A percentile compares a stretch with the other conserved stretches of the same genome.
Evolutionary conservation across 2,888 invertebrate genomes (phyloP).

Genomic region (Gastracanthus pulcherrimus): DNA sequence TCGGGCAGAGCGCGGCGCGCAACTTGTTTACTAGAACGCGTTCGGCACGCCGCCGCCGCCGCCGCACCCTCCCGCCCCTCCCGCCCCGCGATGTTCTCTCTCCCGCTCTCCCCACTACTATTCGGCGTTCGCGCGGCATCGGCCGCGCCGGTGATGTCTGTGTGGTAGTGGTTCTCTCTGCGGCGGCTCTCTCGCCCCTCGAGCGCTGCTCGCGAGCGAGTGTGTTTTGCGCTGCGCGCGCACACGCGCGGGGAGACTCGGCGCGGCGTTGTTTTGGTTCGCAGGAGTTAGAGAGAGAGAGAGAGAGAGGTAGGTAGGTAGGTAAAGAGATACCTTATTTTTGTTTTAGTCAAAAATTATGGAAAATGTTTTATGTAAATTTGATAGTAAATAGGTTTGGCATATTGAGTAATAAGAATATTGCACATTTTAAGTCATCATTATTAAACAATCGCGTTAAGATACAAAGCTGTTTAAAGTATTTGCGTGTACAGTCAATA

Average conservation of each 20-base stretch:
- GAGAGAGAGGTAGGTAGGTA: no score
- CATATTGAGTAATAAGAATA: no score
- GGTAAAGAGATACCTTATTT: no score
- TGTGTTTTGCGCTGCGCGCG: neutral
- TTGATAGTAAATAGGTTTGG: no score
- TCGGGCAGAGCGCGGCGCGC: constrained; percentile 69
- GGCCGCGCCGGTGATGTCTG: neutral
- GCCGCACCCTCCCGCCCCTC: constrained; percentile 62
- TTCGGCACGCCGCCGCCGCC: constrained; percentile 72
- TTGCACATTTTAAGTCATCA: no score
- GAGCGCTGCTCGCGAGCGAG: constrained; percentile 50
- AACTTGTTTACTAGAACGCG: constrained; percentile 77
- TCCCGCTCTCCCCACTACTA: neutral
- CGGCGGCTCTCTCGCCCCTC: neutral
- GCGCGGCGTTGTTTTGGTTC: neutral
- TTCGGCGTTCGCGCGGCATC: neutral
- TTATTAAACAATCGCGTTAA: no score
- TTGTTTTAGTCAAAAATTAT: no score
- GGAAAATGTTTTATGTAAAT: no score
- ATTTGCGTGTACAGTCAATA: no score
- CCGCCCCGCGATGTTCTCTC: constrained; percentile 27
- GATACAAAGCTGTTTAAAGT: no score
- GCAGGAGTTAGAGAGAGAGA: no score
- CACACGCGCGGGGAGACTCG: neutral
- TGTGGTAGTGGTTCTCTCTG: neutral